phyloP scores from a whole-genome alignment of 1,140 invertebrate species.

The Parasteatoda tepidariorum region DNA sequence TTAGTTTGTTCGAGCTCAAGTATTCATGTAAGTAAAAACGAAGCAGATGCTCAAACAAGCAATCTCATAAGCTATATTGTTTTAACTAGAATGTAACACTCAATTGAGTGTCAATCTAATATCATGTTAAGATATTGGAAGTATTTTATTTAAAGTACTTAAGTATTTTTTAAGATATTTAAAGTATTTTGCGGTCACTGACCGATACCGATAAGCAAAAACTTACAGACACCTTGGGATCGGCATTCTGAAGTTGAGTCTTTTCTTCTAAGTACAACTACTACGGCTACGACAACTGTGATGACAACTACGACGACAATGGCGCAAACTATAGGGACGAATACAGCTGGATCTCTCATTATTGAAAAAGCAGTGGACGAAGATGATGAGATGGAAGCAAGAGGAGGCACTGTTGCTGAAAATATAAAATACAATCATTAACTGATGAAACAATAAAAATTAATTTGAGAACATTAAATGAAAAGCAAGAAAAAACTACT shows the following conservation, averaged over 20 bases:
- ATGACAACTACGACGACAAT: slow-evolving; percentile 63
- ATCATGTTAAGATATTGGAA: no score
- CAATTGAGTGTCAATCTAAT: neutral
- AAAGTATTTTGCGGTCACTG: neutral
- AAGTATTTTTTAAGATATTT: no score
- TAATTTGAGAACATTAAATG: no score
- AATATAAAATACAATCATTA: neutral
- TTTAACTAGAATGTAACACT: neutral
- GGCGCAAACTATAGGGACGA: slow-evolving; percentile 63
- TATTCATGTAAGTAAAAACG: no score
- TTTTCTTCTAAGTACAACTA: slow-evolving; percentile 58
- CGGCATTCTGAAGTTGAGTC: slow-evolving; percentile 59
- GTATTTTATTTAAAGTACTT: no score
- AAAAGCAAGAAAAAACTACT: no score
- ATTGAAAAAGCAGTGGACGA: slow-evolving; percentile 21
- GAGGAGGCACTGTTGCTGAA: slow-evolving; percentile 55
- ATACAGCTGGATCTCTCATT: slow-evolving; percentile 57
- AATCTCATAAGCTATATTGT: no score
- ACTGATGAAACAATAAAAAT: no score
- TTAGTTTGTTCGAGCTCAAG: no score
- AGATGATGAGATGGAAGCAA: slow-evolving; percentile 32
- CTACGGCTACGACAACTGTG: slow-evolving; percentile 60
- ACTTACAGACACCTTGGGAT: slow-evolving; percentile 63
- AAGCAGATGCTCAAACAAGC: no score
- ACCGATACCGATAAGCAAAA: slow-evolving; percentile 49